These are phyloP conservation scores for Pycnonotus jocosus DNA, from an alignment of 2,113 vertebrate species.

Conservation along the genomic window DNA sequence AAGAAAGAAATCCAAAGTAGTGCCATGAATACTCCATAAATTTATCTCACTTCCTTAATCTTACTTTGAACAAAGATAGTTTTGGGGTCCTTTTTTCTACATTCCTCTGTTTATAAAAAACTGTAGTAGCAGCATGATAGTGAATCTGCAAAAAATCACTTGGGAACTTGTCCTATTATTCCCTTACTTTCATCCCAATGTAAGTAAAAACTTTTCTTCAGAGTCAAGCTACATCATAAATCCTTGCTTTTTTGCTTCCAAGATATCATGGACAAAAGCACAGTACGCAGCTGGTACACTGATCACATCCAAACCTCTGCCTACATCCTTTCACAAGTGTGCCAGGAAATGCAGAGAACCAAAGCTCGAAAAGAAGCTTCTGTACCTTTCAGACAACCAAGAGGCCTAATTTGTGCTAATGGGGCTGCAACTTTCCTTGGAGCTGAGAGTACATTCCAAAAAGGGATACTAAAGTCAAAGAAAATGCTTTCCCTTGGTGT, in stretches of 20 bases:
- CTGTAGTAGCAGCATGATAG: not conserved
- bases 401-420: not conserved
- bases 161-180: not conserved
- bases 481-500: not conserved
- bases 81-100: not conserved
- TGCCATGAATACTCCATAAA: not conserved
- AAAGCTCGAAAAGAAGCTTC: not conserved
- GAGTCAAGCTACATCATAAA: not conserved
- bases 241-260: not conserved
- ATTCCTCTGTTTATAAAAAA: not conserved
- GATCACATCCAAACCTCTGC: not conserved
- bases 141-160: not conserved
- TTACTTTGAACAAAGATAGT: not conserved
- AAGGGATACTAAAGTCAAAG: not conserved
- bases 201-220: not conserved
- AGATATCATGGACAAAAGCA: not conserved
- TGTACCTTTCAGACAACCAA: not conserved
- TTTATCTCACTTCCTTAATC: conserved; percentile 24
- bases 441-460: not conserved
- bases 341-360: not conserved
- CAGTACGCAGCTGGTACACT: rapidly evolving
- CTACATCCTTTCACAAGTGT: not conserved
- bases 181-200: not conserved
- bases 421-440: not conserved
- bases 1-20: not conserved